Base-by-base conservation (phyloP, 35 echinoderm and acorn worm genomes). In the Ptychodera flava region DNA sequence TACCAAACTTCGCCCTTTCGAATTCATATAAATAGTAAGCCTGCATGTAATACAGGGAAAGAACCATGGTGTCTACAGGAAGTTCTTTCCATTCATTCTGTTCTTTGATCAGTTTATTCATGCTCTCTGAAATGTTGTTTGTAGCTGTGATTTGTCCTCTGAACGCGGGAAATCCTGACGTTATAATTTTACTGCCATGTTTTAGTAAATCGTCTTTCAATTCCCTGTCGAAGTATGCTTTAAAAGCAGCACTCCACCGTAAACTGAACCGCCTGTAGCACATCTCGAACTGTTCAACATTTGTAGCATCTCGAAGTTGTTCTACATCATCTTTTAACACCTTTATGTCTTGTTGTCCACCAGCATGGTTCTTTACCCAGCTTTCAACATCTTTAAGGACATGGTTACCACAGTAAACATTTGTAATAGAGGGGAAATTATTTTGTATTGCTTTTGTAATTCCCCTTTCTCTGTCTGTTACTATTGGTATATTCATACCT, bases 101-200 rank as follows among this genome's bases (percentile, higher is more conserved):
- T 2, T 87, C 75, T 77, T 87, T 87, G 1, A 87, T 15, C 85
- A 87, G 16, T 35, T 79, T 87, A 77, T 87, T 87, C 32, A 87
- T 77, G 0, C 38, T 77, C 31, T 87, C 85, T 29, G 22, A 27
- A 78, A 87, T 87, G 64, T 87, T 87, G n/a, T 87, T 87, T 0
- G 85, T 87, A 34, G 85, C 85, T 29, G 85, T 87, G 29, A 31
- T 0, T 29, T 87, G 16, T 30, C 77, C 77, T 32, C 32, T 1
- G 33, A 87, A 87, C 31, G 77, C 85, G 1, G 85, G 38, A 35
- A 87, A 87, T n/a, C 1, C 34, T 16, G 75, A 27, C 30, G 85
- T 77, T 15, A 87, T 1, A 78, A 78, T 15, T 22, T 77, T 77
- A 27, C 38, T n/a, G 15, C 31, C 52, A 78, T 87, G 85, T 16